Evolutionary conservation across 1,140 invertebrate species (phyloP).

Genomic region (Ceratitis capitata): DNA sequence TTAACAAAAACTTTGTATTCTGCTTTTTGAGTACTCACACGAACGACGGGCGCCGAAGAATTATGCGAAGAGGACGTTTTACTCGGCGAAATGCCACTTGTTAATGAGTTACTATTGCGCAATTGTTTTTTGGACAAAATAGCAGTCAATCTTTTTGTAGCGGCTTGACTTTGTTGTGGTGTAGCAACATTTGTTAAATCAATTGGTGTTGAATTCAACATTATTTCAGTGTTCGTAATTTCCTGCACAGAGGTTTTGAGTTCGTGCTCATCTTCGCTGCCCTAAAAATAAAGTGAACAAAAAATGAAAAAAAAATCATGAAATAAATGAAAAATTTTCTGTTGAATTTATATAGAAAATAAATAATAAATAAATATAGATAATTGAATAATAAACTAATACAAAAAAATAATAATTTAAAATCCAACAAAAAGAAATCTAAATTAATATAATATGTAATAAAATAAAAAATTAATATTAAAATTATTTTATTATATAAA

Average conservation of each 20-base stretch:
- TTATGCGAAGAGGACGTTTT: slow-evolving; percentile 48
- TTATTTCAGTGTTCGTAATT: slow-evolving; percentile 56
- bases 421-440: no score
- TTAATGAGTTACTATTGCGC: background rate
- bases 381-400: no score
- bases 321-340: background rate
- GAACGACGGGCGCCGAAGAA: slow-evolving; percentile 48
- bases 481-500: no score
- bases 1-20: background rate
- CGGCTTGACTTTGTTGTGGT: background rate
- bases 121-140: background rate
- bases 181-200: slow-evolving; percentile 37
- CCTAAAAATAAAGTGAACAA: slow-evolving; percentile 42
- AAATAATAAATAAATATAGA: no score
- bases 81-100: slow-evolving; percentile 43
- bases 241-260: slow-evolving; percentile 52
- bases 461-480: no score
- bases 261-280: slow-evolving; percentile 52
- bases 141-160: background rate
- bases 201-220: slow-evolving; percentile 62
- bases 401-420: no score
- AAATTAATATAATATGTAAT: no score
- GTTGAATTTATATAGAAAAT: background rate
- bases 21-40: background rate
- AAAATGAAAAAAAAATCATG: background rate